These are phyloP conservation scores for Capreolus pygargus DNA, from an alignment of 2,113 vertebrate species.

Conservation along the genomic window DNA sequence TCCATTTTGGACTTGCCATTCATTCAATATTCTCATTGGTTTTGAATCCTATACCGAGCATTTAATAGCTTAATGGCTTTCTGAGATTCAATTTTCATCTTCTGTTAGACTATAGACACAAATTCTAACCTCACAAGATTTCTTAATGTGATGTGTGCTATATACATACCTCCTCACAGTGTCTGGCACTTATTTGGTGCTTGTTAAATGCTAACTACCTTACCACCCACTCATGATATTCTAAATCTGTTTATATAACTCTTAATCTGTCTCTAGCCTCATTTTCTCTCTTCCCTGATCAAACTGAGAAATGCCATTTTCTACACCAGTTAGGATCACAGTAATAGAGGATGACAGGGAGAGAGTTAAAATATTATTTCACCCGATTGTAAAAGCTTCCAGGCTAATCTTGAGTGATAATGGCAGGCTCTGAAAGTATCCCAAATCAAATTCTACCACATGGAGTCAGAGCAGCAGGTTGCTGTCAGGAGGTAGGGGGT, in stretches of 20 bases:
- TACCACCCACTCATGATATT: not conserved
- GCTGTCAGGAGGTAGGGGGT: not conserved
- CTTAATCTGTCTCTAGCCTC: constrained; percentile 14
- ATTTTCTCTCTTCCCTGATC: not conserved
- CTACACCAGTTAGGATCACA: not conserved
- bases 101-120: constrained; percentile 8
- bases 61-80: not conserved
- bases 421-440: not conserved
- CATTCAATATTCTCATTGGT: not conserved
- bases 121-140: not conserved
- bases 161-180: not conserved
- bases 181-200: not conserved
- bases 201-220: constrained; percentile 15
- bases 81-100: constrained; percentile 45
- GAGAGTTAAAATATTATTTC: constrained; percentile 5
- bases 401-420: constrained; percentile 16
- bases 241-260: constrained; percentile 9
- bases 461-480: not conserved
- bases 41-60: not conserved
- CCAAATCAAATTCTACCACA: not conserved
- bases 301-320: constrained; percentile 30
- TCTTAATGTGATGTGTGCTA: not conserved
- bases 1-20: not conserved
- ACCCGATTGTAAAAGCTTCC: not conserved
- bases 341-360: not conserved